Evolutionary conservation across 2,888 invertebrate species (phyloP).

Genomic region (Oscheius sp.): DNA sequence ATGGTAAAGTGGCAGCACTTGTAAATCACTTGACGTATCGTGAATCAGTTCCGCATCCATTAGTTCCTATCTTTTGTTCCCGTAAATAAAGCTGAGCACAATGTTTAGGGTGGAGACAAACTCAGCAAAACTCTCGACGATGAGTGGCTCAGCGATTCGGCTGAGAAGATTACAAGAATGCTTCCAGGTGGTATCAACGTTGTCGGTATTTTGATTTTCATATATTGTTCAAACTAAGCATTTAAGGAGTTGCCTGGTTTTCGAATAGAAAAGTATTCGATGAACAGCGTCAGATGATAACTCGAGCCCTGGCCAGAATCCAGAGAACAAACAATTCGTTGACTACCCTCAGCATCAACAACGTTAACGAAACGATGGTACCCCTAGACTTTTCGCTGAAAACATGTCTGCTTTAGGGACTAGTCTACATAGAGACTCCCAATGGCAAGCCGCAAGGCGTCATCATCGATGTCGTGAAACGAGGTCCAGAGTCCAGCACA

Average conservation of each 20-base stretch:
- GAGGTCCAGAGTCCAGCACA: constrained; percentile 44
- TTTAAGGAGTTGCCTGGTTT: constrained; percentile 55
- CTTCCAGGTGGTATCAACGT: constrained; percentile 58
- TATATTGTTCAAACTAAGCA: background rate
- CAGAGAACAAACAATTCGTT: constrained; percentile 52
- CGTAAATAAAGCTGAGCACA: background rate
- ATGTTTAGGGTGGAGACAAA: constrained; percentile 33
- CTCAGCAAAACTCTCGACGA: constrained; percentile 48
- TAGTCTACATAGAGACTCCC: constrained; percentile 54
- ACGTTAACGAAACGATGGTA: constrained; percentile 53
- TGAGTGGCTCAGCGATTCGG: constrained; percentile 57
- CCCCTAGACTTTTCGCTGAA: background rate
- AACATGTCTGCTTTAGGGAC: constrained; percentile 39
- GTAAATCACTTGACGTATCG: constrained; percentile 4
- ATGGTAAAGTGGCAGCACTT: background rate
- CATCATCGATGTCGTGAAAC: constrained; percentile 48
- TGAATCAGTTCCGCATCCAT: constrained; percentile 9
- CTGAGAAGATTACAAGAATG: constrained; percentile 56
- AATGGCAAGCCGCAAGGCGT: constrained; percentile 45
- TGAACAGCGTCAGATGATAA: constrained; percentile 45
- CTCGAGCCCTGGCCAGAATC: constrained; percentile 47
- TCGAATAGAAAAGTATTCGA: constrained; percentile 48
- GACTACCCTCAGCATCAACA: constrained; percentile 47
- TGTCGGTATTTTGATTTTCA: constrained; percentile 41
- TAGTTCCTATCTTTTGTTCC: background rate